These are phyloP conservation scores for Callionymus lyra DNA, from an alignment of 2,113 vertebrate species.

Conservation along the genomic window DNA sequence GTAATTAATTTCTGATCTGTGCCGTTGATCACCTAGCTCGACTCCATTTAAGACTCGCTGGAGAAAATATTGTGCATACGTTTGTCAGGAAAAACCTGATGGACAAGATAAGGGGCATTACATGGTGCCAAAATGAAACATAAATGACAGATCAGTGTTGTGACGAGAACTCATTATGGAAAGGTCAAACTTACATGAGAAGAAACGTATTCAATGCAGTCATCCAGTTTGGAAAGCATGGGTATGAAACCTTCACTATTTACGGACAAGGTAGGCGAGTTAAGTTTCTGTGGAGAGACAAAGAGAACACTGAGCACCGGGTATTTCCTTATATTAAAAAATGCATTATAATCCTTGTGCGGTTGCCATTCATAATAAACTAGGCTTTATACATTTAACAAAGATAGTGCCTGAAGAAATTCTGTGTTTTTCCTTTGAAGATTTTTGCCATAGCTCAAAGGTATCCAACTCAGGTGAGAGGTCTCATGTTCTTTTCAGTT, in stretches of 20 bases:
- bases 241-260: conserved; percentile 97
- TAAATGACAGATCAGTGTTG: too few species aligned
- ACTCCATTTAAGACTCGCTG: too few species aligned
- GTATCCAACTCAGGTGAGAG: neutral
- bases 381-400: neutral
- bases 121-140: too few species aligned
- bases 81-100: too few species aligned
- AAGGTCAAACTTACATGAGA: conserved; percentile 78
- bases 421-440: neutral
- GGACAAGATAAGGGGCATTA: too few species aligned
- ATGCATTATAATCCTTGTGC: neutral
- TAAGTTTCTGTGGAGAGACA: conserved; percentile 80
- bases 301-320: neutral
- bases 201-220: conserved; percentile 93
- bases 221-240: conserved; percentile 91
- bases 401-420: neutral
- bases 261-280: conserved; percentile 87
- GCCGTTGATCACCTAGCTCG: too few species aligned
- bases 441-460: conserved; percentile 1
- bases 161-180: too few species aligned
- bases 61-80: too few species aligned
- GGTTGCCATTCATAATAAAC: conserved; percentile 2
- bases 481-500: neutral
- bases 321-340: neutral
- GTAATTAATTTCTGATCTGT: too few species aligned